Conservation (phyloP, 2,888 invertebrate genomes). For the Lasioglossum pauxillum region DNA sequence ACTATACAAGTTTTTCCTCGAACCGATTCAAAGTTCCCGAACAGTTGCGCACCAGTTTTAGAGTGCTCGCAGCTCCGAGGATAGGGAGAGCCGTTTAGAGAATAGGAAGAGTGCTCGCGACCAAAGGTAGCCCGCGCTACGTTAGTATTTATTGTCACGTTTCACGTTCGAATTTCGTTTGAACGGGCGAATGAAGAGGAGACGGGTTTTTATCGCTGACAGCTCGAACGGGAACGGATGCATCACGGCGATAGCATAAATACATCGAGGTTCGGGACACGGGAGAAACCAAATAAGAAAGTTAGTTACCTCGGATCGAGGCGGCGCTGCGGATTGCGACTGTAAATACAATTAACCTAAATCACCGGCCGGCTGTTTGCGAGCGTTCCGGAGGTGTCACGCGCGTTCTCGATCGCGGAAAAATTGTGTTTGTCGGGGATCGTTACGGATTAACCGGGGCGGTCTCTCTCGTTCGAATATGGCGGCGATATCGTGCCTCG, state of each 20-base stretch:
- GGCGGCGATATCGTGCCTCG: slow-evolving; percentile 73
- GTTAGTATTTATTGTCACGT: slow-evolving; percentile 27
- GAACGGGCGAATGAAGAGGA: neutral
- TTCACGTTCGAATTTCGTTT: neutral
- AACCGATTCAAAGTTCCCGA: neutral
- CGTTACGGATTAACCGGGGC: slow-evolving; percentile 30
- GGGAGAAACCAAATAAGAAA: slow-evolving; percentile 36
- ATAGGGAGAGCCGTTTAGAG: neutral
- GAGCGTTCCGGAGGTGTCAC: slow-evolving; percentile 13
- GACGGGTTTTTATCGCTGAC: neutral
- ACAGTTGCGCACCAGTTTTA: neutral
- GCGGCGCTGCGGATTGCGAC: slow-evolving; percentile 23
- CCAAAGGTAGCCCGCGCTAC: slow-evolving; percentile 29
- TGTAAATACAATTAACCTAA: slow-evolving; percentile 47
- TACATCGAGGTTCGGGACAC: slow-evolving; percentile 12
- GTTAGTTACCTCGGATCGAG: slow-evolving; percentile 43
- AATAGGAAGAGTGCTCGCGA: slow-evolving; percentile 31
- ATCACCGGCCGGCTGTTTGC: neutral
- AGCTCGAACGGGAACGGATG: neutral
- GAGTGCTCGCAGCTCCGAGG: neutral
- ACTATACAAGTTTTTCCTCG: neutral
- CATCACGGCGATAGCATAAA: neutral
- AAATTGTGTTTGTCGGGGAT: slow-evolving; percentile 1
- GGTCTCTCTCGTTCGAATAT: slow-evolving; percentile 44
- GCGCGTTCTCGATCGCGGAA: slow-evolving; percentile 1